phyloP scores from a whole-genome alignment of 2,797 vertebrate genomes.

The Toxotes lorentzi region DNA sequence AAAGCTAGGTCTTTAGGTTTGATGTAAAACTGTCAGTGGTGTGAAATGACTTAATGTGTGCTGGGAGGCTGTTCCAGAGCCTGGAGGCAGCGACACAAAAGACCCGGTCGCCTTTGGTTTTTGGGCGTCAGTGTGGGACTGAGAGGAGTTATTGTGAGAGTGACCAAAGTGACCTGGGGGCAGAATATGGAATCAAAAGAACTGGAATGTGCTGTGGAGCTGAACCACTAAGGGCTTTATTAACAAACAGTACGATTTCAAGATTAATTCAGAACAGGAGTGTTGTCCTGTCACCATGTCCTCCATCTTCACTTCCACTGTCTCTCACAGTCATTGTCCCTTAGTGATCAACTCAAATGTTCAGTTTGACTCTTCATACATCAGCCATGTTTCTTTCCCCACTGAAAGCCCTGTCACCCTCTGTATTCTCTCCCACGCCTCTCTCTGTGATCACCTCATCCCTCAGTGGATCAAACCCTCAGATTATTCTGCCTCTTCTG shows the following conservation, averaged over 20 bases:
- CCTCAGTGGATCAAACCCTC: constrained; percentile 32
- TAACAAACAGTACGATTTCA: neutral
- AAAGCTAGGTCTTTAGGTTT: neutral
- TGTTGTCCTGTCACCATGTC: neutral
- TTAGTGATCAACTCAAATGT: neutral
- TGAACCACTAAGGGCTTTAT: neutral
- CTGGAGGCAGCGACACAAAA: neutral
- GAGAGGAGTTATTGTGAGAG: neutral
- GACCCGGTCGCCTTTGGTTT: neutral
- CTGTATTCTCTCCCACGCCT: constrained; percentile 6
- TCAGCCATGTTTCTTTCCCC: neutral
- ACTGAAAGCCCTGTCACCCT: neutral
- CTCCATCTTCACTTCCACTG: too few species aligned
- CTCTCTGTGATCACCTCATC: neutral
- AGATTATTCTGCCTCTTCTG: constrained; percentile 32
- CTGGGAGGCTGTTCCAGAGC: neutral
- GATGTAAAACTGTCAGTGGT: neutral
- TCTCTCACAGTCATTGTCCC: too few species aligned
- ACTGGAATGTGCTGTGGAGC: neutral
- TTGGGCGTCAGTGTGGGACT: neutral
- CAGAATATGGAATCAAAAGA: neutral
- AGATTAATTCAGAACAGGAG: too few species aligned
- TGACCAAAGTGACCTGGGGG: neutral
- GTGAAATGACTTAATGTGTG: neutral
- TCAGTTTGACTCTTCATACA: too few species aligned